Evolutionary conservation across 2,113 vertebrate species (phyloP), one percentile per base, ranked within the genome.

Genomic region (Ceratotherium simum): DNA sequence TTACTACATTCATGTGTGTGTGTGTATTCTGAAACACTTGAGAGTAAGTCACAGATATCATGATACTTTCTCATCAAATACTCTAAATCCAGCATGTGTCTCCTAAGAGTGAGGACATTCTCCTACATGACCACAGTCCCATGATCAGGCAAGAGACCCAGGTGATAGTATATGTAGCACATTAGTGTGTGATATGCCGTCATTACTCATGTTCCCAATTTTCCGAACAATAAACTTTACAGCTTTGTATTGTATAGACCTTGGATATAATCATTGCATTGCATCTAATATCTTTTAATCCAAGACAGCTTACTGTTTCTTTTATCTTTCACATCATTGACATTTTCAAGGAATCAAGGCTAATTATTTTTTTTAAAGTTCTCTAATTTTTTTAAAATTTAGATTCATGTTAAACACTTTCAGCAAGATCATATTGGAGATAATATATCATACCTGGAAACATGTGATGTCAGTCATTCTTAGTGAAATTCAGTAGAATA

Each of bases 101-200:
- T 67, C 23, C 21, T 16, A 48, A 76, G 39, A 85, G 12, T 2
- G 64, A 69, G 5, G 4, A 11, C 1, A 7, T 69, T 20, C 29
- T 54, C 18, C 4, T 84, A 6, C 0, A 3, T 20, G 16, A 60
- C 1, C 42, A 33, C 3, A 56, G 13, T 3, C 21, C 9, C 36
- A 72, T 51, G 5, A 1, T 11, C n/a, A 20, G 31, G 27, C 20
- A 29, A 58, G 23, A 84, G 14, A 14, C 12, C 8, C 46, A 33
- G 14, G 2, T n/a, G 5, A 33, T 11, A 11, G 18, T 23, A 12
- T 21, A 9, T 0, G 9, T 4, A 11, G 9, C 27, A 12, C 39
- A 27, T 42, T 17, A 16, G 23, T 65, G 60, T n/a, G 29, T 0
- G 2, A 21, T 27, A 46, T 27, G 16, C 27, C 56, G 7, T 65